A percentile compares a stretch with the other conserved stretches of the same genome.
These are phyloP conservation scores for Stigmatopora argus DNA, from an alignment of 2,113 vertebrate species.

Conservation along the genomic window DNA sequence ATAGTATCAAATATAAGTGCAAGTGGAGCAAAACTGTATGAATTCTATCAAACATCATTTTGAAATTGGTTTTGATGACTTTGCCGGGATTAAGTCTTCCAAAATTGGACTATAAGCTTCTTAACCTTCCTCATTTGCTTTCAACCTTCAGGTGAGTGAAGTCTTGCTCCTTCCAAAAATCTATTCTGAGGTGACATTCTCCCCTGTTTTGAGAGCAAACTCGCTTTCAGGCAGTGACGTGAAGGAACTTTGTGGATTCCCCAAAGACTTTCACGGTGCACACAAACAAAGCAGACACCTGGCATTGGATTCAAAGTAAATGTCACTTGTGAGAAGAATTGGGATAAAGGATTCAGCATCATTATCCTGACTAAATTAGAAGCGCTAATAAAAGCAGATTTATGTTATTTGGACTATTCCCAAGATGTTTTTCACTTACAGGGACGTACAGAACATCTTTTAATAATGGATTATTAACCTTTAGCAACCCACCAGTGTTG, in stretches of 20 bases:
- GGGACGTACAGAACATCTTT: background rate
- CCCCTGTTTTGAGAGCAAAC: background rate
- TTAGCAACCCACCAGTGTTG: background rate
- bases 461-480: constrained; percentile 1
- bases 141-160: constrained; percentile 5
- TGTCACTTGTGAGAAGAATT: constrained; percentile 4
- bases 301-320: constrained; percentile 3
- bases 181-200: constrained; percentile 4
- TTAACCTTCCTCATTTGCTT: background rate
- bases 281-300: background rate
- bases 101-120: constrained; percentile 3
- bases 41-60: background rate
- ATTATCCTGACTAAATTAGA: background rate
- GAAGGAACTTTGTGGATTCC: constrained; percentile 3
- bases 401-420: background rate
- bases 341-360: background rate
- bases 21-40: background rate
- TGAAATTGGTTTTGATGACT: constrained; percentile 1
- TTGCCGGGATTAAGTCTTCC: constrained; percentile 1
- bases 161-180: background rate
- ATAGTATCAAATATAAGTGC: background rate
- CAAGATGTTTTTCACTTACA: background rate
- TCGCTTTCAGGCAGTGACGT: constrained; percentile 2
- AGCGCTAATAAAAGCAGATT: background rate
- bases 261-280: background rate